Percentiles rank a stretch among this genome's conserved stretches.
Conservation (phyloP, 2,888 invertebrate genomes). For the Spialia ferax region DNA sequence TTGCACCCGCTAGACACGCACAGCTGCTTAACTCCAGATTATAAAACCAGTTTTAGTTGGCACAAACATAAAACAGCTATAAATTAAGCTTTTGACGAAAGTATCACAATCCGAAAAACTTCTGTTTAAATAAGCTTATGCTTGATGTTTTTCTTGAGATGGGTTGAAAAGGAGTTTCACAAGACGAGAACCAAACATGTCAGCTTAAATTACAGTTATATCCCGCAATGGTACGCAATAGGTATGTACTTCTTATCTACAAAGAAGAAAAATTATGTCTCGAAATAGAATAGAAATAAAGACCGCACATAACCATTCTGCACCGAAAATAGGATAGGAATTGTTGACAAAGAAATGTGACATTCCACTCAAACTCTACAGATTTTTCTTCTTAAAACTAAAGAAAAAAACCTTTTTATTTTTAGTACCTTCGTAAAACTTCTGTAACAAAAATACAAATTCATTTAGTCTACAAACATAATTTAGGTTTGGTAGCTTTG, state of each 20-base stretch:
- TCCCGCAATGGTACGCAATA: slow-evolving; percentile 3
- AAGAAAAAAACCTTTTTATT: slow-evolving; percentile 6
- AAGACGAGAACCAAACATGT: slow-evolving; percentile 23
- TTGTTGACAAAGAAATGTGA: slow-evolving; percentile 32
- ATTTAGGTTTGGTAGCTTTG: not conserved
- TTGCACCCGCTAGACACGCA: slow-evolving; percentile 5
- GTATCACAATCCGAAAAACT: slow-evolving; percentile 24
- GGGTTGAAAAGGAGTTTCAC: slow-evolving; percentile 25
- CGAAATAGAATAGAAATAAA: slow-evolving; percentile 23
- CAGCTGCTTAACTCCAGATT: slow-evolving; percentile 11
- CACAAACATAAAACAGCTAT: slow-evolving; percentile 26
- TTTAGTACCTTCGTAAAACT: not conserved
- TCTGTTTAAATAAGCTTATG: not conserved
- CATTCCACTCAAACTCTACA: slow-evolving; percentile 26
- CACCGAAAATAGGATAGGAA: slow-evolving; percentile 33
- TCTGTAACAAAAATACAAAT: not conserved
- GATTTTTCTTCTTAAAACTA: slow-evolving; percentile 5
- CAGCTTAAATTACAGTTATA: slow-evolving; percentile 14
- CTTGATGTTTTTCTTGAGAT: slow-evolving; percentile 29
- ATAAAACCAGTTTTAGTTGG: slow-evolving; percentile 30
- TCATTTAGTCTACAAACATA: not conserved
- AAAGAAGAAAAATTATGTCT: slow-evolving; percentile 20
- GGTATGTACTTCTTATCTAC: not conserved
- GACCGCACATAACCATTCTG: slow-evolving; percentile 24
- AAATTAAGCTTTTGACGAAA: slow-evolving; percentile 30